Evolutionary conservation across 2,797 vertebrate species (phyloP).

Genomic region (Anolis apletophallus): DNA sequence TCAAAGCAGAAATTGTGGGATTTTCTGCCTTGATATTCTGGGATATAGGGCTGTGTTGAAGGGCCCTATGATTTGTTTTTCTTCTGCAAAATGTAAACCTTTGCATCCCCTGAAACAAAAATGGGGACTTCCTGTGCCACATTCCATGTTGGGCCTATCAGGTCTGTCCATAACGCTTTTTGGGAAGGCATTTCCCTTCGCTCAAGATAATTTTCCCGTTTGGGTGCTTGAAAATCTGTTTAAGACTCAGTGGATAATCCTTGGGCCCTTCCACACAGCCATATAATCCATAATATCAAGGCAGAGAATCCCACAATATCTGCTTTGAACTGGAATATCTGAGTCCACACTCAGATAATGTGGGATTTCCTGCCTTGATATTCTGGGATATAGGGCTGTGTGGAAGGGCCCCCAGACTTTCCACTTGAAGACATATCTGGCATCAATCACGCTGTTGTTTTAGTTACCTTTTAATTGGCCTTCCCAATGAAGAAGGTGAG

Average conservation of each 20-base stretch:
- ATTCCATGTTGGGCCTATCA: background rate
- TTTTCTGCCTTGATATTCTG: no score
- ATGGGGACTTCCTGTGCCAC: background rate
- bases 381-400: no score
- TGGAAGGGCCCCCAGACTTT: no score
- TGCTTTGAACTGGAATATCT: no score
- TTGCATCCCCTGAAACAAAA: background rate
- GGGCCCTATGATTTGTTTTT: background rate
- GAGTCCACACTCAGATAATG: no score
- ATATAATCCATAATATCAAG: no score
- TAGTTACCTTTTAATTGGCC: background rate
- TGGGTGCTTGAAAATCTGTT: background rate
- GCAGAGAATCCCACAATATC: no score
- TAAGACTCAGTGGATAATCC: background rate
- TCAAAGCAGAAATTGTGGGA: no score
- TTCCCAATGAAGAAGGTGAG: no score
- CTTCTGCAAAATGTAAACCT: background rate
- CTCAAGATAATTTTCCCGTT: background rate
- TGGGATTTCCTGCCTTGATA: no score
- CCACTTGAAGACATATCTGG: background rate
- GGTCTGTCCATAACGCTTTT: background rate
- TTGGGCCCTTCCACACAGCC: no score
- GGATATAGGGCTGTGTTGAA: no score
- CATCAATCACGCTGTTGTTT: background rate
- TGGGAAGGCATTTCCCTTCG: background rate